Base-by-base conservation (phyloP, 2,888 invertebrate species). In the Elegia similella region DNA sequence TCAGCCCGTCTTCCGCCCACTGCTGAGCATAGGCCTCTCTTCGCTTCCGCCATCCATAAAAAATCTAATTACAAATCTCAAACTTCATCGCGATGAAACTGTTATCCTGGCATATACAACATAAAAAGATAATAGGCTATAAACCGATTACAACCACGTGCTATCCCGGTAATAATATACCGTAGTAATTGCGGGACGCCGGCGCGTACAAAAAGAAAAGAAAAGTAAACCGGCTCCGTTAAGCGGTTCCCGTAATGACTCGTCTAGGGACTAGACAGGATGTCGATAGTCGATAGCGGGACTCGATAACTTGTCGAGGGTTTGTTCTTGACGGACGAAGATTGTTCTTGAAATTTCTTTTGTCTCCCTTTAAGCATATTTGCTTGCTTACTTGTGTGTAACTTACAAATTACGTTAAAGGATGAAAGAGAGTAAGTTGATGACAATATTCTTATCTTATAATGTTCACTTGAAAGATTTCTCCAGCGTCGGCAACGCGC, bases 211-310 rank as follows among this genome's bases (percentile, higher is more conserved):
- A 75, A 86, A 83, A 81, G 79, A 86, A 83, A 85, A 82, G 76
- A 85, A 86, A 82, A 82, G 80, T 75, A 68, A 83, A 84, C 86
- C 77, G 71, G 88, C 84, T 86, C 82, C 83, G 80, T 85, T 83
- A n/a, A 82, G 78, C 72, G 70, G 64, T 75, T 83, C 85, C 85
- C 76, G 84, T 87, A 85, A 86, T 84, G 80, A 83, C 83, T 80
- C 72, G 76, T 78, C 42, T 59, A 59, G 61, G 52, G 44, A 68
- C 59, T 55, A 42, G 48, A 50, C 62, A 64, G 66, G 66, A 65
- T 63, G 64, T 67, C 65, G 66, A 72, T 62, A 63, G 55, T 66
- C 69, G 70, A 70, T 63, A 66, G 23, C 56, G 58, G 48, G 57
- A 55, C 44, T 38, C 57, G 56, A 34, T 48, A 50, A 56, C 30